Conservation (phyloP, 2,797 vertebrate species). For the Sebastes taczanowskii region DNA sequence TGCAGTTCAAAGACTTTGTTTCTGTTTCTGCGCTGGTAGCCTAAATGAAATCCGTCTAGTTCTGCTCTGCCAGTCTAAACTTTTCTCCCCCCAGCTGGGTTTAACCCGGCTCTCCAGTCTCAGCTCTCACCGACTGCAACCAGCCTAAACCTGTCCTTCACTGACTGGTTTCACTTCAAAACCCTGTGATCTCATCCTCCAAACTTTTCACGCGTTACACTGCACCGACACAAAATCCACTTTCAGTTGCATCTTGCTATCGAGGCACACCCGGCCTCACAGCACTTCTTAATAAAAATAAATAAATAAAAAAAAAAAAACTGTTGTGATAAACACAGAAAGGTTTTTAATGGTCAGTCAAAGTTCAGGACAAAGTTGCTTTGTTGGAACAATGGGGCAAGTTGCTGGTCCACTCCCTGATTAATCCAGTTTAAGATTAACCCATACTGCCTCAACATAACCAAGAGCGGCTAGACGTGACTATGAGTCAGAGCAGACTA, state of each 20-base stretch:
- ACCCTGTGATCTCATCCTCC: neutral
- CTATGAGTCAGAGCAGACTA: slow-evolving; percentile 49
- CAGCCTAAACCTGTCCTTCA: slow-evolving; percentile 6
- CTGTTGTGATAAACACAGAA: neutral
- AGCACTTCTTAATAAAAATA: neutral
- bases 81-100: neutral
- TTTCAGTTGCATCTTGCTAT: neutral
- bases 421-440: slow-evolving; percentile 64
- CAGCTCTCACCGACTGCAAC: neutral
- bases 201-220: neutral
- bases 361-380: slow-evolving; percentile 36
- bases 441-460: neutral
- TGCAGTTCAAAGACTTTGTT: slow-evolving; percentile 2
- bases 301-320: neutral
- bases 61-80: slow-evolving; percentile 11
- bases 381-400: slow-evolving; percentile 45
- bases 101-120: neutral
- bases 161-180: neutral
- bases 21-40: slow-evolving; percentile 19
- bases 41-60: neutral
- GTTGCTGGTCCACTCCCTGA: slow-evolving; percentile 24
- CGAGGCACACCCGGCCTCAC: neutral
- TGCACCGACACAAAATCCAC: neutral
- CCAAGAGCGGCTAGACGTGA: slow-evolving; percentile 9
- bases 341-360: slow-evolving; percentile 19